phyloP scores from a whole-genome alignment of 1,140 invertebrate genomes.

The Calycopis cecrops region DNA sequence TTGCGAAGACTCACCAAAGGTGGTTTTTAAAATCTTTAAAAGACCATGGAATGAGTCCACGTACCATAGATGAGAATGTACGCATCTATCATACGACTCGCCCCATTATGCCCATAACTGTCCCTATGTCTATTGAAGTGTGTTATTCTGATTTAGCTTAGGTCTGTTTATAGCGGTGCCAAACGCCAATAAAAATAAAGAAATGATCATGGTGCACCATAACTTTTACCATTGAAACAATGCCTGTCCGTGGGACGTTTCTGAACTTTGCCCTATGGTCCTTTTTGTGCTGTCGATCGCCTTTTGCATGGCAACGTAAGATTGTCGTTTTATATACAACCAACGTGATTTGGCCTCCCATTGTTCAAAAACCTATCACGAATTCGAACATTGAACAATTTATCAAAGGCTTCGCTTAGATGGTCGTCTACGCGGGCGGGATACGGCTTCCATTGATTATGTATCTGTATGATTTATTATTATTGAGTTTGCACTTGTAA shows the following conservation, averaged over 20 bases:
- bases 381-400: conserved; percentile 18
- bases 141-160: neutral
- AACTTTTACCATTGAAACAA: conserved; percentile 26
- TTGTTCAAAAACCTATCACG: conserved; percentile 13
- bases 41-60: too few relatives aligned
- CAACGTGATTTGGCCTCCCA: conserved; percentile 6
- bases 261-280: conserved; percentile 38
- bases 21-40: too few relatives aligned
- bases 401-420: conserved; percentile 25
- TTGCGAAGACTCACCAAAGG: too few relatives aligned
- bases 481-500: conserved; percentile 37
- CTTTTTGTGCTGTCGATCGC: conserved; percentile 19
- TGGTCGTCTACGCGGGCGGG: conserved; percentile 27
- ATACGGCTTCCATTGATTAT: conserved; percentile 29
- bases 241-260: conserved; percentile 37
- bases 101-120: too few relatives aligned
- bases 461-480: conserved; percentile 35
- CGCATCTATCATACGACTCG: too few relatives aligned
- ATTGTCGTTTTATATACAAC: neutral
- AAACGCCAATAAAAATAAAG: conserved; percentile 30
- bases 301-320: conserved; percentile 32
- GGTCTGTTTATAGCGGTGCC: conserved; percentile 19
- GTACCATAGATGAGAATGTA: too few relatives aligned
- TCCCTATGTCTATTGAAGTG: neutral
- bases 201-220: neutral